Percentiles rank a stretch among this genome's conserved stretches.
phyloP scores from a whole-genome alignment of 2,113 vertebrate species.

The Myrmecophaga tridactyla region DNA sequence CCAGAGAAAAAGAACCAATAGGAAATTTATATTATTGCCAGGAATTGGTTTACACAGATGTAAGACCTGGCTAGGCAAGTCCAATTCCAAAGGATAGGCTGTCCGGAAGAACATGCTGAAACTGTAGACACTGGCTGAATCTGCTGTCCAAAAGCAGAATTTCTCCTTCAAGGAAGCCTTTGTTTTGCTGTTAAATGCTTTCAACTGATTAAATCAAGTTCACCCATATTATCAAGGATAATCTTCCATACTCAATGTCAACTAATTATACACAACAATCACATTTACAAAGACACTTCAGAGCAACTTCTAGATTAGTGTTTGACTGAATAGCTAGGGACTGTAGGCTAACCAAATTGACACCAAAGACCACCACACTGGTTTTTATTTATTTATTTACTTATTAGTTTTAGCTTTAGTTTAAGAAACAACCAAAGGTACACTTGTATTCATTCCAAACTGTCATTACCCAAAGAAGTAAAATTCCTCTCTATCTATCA shows the following conservation, averaged over 20 bases:
- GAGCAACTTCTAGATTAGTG: background rate
- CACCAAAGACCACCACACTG: background rate
- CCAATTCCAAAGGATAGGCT: accelerated
- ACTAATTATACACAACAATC: background rate
- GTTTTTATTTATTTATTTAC: background rate
- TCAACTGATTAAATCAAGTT: background rate
- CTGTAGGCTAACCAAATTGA: background rate
- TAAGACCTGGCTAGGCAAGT: background rate
- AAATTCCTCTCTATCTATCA: background rate
- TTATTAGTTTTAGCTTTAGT: background rate
- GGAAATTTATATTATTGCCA: background rate
- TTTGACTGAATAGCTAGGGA: background rate
- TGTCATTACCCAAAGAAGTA: background rate
- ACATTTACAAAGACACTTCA: background rate
- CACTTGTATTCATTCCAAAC: background rate
- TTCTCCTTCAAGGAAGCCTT: background rate
- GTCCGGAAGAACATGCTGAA: background rate
- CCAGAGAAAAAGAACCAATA: background rate
- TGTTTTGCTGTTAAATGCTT: background rate
- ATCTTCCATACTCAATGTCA: background rate
- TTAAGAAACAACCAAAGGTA: background rate
- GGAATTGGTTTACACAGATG: background rate
- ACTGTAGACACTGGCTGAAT: background rate
- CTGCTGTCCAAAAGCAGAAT: background rate
- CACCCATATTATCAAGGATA: background rate